These are phyloP conservation scores for Myrmecobius fasciatus DNA, from an alignment of 2,113 vertebrate genomes.

Conservation along the genomic window DNA sequence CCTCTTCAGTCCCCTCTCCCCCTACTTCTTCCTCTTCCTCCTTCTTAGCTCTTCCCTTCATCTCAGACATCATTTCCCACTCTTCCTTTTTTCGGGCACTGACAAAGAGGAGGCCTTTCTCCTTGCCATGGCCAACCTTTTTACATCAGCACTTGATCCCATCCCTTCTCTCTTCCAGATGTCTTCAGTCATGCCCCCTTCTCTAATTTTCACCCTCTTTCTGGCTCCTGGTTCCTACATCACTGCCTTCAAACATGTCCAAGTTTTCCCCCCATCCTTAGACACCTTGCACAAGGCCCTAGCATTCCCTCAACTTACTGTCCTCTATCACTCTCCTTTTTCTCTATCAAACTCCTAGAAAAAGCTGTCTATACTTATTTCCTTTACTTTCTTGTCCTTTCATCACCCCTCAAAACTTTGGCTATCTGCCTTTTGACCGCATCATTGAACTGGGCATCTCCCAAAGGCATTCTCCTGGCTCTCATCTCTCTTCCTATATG, in stretches of 20 bases:
- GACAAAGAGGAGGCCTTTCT: neutral
- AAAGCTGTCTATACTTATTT: neutral
- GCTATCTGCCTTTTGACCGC: neutral
- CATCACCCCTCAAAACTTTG: neutral
- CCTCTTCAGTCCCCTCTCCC: neutral
- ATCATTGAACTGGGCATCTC: neutral
- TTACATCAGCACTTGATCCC: neutral
- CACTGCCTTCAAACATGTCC: neutral
- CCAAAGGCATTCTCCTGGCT: neutral
- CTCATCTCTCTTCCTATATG: neutral
- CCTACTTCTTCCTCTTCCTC: neutral
- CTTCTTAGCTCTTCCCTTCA: neutral
- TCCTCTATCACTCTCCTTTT: neutral
- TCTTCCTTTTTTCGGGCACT: neutral
- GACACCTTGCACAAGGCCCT: neutral
- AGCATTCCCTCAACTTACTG: neutral
- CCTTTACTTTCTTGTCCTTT: neutral
- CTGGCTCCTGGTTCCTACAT: neutral
- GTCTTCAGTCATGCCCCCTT: neutral
- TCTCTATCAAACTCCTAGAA: neutral
- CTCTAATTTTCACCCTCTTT: neutral
- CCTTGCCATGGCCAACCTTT: neutral
- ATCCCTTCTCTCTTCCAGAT: neutral
- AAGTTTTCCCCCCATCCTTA: neutral
- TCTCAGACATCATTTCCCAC: neutral